A percentile compares a stretch with the other conserved stretches of the same genome.
Evolutionary conservation across 2,888 invertebrate species (phyloP).

Genomic region (Urechis unicinctus): DNA sequence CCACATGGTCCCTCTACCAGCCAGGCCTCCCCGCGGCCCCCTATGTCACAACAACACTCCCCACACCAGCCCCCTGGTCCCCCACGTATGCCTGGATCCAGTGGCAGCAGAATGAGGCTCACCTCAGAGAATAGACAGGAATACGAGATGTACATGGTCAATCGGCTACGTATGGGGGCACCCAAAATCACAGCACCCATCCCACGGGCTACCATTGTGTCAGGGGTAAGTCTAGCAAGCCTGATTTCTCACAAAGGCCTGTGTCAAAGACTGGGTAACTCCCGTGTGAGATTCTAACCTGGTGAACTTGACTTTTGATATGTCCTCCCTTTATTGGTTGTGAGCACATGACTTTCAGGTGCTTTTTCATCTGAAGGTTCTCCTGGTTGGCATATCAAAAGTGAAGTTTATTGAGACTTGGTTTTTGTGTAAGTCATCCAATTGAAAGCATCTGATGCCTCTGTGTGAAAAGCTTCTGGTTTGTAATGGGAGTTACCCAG

Average conservation of each 20-base stretch:
- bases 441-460: no score
- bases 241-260: background rate
- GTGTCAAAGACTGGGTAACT: no score
- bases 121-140: slow-evolving; percentile 37
- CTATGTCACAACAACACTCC: slow-evolving; percentile 36
- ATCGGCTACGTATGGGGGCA: slow-evolving; percentile 27
- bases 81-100: slow-evolving; percentile 22
- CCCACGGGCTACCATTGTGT: background rate
- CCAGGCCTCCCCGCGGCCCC: slow-evolving; percentile 14
- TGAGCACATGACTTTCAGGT: no score
- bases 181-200: background rate
- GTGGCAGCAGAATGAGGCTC: slow-evolving; percentile 26
- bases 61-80: slow-evolving; percentile 49
- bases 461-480: no score
- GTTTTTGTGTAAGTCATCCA: no score
- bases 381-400: no score
- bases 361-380: no score
- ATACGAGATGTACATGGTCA: slow-evolving; percentile 46
- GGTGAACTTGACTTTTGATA: no score
- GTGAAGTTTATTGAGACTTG: no score
- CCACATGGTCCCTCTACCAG: slow-evolving; percentile 30
- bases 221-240: slow-evolving; percentile 7
- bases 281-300: no score
- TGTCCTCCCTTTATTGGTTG: no score
- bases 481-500: no score